A percentile compares a stretch with the other conserved stretches of the same genome.
Evolutionary conservation across 2,113 vertebrate genomes (phyloP).

Genomic region (Pyxicephalus adspersus): DNA sequence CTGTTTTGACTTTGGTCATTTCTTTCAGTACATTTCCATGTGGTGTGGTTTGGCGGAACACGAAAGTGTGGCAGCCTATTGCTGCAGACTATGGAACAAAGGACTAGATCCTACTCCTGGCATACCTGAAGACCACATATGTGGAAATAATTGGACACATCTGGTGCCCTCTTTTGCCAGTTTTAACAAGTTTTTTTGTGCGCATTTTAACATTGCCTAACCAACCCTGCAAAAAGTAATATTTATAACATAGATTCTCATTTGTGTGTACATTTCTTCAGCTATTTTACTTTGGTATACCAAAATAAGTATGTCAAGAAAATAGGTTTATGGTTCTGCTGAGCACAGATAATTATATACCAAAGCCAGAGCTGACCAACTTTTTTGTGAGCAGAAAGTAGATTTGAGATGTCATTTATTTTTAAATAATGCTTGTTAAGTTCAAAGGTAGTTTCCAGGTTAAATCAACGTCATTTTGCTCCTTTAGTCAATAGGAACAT

Average conservation of each 20-base stretch:
- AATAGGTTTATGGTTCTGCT: neutral
- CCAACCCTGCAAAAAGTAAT: slow-evolving; percentile 15
- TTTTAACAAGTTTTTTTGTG: slow-evolving; percentile 3
- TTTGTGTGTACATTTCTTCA: slow-evolving; percentile 19
- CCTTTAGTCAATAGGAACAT: too few relatives aligned
- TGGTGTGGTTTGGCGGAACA: slow-evolving; percentile 73
- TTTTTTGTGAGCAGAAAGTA: neutral
- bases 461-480: neutral
- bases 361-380: neutral
- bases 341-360: neutral
- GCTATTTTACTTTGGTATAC: slow-evolving; percentile 15
- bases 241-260: neutral
- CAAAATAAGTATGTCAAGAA: neutral
- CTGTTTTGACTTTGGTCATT: slow-evolving; percentile 71
- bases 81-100: slow-evolving; percentile 72
- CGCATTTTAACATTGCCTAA: slow-evolving; percentile 21
- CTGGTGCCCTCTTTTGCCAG: slow-evolving; percentile 68
- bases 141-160: slow-evolving; percentile 76
- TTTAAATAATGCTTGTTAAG: neutral
- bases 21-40: slow-evolving; percentile 78
- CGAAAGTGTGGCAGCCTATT: slow-evolving; percentile 67
- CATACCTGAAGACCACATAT: slow-evolving; percentile 76
- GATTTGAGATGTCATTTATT: neutral
- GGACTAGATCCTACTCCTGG: slow-evolving; percentile 69
- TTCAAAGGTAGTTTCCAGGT: neutral